Base-by-base conservation (phyloP, 2,797 vertebrate species). In the Sylvilagus floridanus region DNA sequence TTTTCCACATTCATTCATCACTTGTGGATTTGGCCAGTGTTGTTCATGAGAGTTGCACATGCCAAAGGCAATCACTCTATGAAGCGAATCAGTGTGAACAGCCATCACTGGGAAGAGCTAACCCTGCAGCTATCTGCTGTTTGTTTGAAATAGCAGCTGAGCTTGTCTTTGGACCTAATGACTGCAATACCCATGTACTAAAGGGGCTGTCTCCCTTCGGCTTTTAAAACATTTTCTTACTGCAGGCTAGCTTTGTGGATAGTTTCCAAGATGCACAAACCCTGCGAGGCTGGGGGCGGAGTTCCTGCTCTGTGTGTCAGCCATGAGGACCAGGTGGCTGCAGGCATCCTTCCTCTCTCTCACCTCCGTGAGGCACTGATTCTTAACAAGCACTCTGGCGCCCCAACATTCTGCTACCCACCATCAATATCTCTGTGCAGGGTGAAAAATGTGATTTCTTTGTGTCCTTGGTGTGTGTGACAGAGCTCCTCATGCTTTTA, bases 1-100 rank as follows among this genome's bases (percentile, higher is more conserved):
- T 92, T 84, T 97, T 94, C 77, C 42, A 68, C 72, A 63, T 79
- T 79, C 91, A 93, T 84, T 94, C 93, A 76, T 90, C 88, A 86
- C 86, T 81, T 68, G 62, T 73, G 83, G 85, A 57, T 92, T 66
- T 93, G 85, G 75, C 19, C 54, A 16, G 16, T 10, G 35, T 90
- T 90, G 78, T 95, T 95, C 52, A 26, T n/a, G 47, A 93, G 76
- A 57, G 78, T 73, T 94, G 88, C 90, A 89, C 87, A 96, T 84
- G 96, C 93, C 96, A 89, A 95, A 96, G 96, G 75, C 88, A 91
- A 96, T 95, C 96, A 86, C 92, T 96, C 91, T 85, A 83, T 50
- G 69, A 66, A 92, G 85, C 77, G 92, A 93, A 97, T 97, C 94
- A 92, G 81, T 93, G 90, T 89, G 95, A 84, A 84, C 75, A 75